Evolutionary conservation across 2,113 vertebrate species (phyloP).

Genomic region (Arothron firmamentum): DNA sequence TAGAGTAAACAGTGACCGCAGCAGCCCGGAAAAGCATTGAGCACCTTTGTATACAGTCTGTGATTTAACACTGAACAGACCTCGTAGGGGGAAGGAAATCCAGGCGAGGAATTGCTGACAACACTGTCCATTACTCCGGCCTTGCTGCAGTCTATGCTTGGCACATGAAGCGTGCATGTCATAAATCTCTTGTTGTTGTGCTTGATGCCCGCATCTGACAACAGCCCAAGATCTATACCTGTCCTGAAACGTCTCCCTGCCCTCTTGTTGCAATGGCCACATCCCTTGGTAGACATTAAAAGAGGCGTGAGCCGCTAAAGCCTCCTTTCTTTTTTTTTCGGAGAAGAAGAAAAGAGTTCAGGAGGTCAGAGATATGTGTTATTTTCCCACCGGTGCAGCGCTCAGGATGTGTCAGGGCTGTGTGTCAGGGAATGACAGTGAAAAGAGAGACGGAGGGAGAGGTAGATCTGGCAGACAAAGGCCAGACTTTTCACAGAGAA

Average conservation of each 20-base stretch:
- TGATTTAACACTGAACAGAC: constrained; percentile 56
- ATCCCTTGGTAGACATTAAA: constrained; percentile 70
- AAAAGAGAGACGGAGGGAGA: constrained; percentile 56
- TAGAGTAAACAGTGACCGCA: constrained; percentile 38
- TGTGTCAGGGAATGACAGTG: constrained; percentile 71
- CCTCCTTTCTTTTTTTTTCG: constrained; percentile 59
- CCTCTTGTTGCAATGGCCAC: constrained; percentile 56
- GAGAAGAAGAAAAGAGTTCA: constrained; percentile 66
- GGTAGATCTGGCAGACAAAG: constrained; percentile 68
- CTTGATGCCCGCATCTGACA: constrained; percentile 67
- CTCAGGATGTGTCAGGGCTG: constrained; percentile 67
- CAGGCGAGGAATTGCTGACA: constrained; percentile 65
- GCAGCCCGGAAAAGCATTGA: constrained; percentile 29
- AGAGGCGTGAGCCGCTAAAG: constrained; percentile 67
- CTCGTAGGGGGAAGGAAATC: constrained; percentile 36
- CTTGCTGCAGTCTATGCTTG: constrained; percentile 58
- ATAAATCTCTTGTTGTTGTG: constrained; percentile 69
- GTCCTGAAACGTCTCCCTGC: constrained; percentile 58
- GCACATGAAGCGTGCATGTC: constrained; percentile 59
- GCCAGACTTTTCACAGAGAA: constrained; percentile 65
- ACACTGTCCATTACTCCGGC: constrained; percentile 47
- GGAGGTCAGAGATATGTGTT: constrained; percentile 72
- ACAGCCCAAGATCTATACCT: constrained; percentile 67
- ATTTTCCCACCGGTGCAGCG: constrained; percentile 64
- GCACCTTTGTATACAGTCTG: constrained; percentile 40